Conservation (phyloP, 2,888 invertebrate genomes). For the Rhopalosiphum nymphaeae region DNA sequence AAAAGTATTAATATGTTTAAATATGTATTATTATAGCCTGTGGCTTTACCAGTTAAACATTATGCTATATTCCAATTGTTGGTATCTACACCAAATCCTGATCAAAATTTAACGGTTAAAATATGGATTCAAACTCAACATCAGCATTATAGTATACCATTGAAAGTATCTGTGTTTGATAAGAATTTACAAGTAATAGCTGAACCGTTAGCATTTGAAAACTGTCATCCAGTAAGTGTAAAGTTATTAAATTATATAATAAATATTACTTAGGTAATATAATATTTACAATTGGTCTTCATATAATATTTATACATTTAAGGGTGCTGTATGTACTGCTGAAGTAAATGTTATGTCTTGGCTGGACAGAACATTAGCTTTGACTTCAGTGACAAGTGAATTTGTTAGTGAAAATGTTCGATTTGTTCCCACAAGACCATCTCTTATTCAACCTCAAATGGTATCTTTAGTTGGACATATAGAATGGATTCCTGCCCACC, state of each 20-base stretch:
- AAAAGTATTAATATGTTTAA: neutral
- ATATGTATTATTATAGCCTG: conserved; percentile 31
- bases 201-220: conserved; percentile 62
- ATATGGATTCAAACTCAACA: conserved; percentile 64
- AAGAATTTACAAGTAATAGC: conserved; percentile 62
- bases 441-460: conserved; percentile 61
- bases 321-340: conserved; percentile 61
- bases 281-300: neutral
- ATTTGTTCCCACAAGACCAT: conserved; percentile 61
- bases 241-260: neutral
- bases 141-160: conserved; percentile 62
- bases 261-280: neutral
- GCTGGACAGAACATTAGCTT: conserved; percentile 61
- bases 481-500: conserved; percentile 61
- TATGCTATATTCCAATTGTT: conserved; percentile 61
- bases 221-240: conserved; percentile 59
- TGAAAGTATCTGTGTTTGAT: conserved; percentile 61
- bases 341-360: conserved; percentile 64
- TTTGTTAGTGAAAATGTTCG: conserved; percentile 63
- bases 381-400: conserved; percentile 62
- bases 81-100: conserved; percentile 60
- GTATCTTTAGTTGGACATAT: conserved; percentile 59
- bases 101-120: conserved; percentile 63
- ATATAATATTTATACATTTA: neutral
- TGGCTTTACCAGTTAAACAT: conserved; percentile 58